Percentiles rank a stretch among this genome's conserved stretches.
Conservation (phyloP, 1,140 invertebrate species). For the Parasteatoda tepidariorum region DNA sequence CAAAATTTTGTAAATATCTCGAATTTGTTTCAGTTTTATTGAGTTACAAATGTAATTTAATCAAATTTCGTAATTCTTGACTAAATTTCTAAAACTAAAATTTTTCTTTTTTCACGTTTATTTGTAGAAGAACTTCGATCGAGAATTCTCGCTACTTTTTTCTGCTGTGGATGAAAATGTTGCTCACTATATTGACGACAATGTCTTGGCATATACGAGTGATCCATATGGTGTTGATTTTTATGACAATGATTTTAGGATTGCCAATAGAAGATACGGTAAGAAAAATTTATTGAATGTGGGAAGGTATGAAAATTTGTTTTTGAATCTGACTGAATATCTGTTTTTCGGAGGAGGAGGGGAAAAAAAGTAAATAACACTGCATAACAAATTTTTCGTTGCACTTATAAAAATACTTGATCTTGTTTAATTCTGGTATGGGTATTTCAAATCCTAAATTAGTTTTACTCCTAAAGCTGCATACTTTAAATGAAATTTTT, state of each 20-base stretch:
- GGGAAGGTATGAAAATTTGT: neutral
- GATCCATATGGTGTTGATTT: conserved; percentile 46
- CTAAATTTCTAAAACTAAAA: neutral
- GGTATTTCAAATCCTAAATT: no score
- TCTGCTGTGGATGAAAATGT: conserved; percentile 64
- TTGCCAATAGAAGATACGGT: conserved; percentile 51
- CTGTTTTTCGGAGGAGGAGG: no score
- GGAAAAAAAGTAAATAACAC: no score
- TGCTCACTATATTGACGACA: conserved; percentile 62
- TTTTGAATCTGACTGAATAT: no score
- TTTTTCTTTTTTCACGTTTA: neutral
- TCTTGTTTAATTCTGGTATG: no score
- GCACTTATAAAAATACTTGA: no score
- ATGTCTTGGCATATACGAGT: conserved; percentile 24
- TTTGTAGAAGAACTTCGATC: conserved; percentile 53
- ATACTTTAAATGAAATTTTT: no score
- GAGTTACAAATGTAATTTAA: neutral
- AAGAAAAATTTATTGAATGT: neutral
- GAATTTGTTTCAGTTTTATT: neutral
- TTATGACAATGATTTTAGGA: conserved; percentile 17
- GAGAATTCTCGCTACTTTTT: conserved; percentile 63
- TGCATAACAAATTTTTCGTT: no score
- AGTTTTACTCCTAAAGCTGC: no score
- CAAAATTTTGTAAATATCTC: no score
- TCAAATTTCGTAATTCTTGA: neutral